Percentiles rank a stretch among this genome's conserved stretches.
Evolutionary conservation across 1,140 invertebrate species (phyloP).

Genomic region (Adelges cooleyi): DNA sequence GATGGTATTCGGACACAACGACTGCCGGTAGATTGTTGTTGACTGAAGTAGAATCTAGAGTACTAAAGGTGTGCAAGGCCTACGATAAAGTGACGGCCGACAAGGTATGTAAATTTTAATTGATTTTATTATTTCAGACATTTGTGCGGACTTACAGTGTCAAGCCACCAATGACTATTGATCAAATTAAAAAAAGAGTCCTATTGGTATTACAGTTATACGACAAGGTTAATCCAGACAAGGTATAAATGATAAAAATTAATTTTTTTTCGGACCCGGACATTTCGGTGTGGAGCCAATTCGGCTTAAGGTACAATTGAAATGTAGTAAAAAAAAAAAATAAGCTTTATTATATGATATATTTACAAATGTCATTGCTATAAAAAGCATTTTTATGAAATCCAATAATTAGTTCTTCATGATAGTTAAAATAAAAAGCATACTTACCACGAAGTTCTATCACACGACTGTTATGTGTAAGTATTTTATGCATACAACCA

Average conservation of each 20-base stretch:
- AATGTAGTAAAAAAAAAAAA: no score
- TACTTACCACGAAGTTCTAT: no score
- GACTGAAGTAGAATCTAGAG: constrained; percentile 54
- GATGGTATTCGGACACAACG: constrained; percentile 2
- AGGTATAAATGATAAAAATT: constrained; percentile 50
- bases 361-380: no score
- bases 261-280: no score
- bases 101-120: constrained; percentile 52
- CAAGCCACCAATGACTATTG: constrained; percentile 52
- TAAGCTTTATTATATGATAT: no score
- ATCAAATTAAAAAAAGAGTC: constrained; percentile 75
- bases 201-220: constrained; percentile 87
- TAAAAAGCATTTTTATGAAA: no score
- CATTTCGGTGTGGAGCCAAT: no score
- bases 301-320: no score
- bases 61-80: constrained; percentile 61
- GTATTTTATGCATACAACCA: no score
- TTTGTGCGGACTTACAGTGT: constrained; percentile 57
- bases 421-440: no score
- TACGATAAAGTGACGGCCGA: constrained; percentile 67
- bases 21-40: background rate
- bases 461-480: no score
- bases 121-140: constrained; percentile 47
- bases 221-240: constrained; percentile 87
- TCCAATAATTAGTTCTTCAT: no score